These are phyloP conservation scores for Leptodactylus fuscus DNA, from an alignment of 2,113 vertebrate genomes.

Conservation along the genomic window DNA sequence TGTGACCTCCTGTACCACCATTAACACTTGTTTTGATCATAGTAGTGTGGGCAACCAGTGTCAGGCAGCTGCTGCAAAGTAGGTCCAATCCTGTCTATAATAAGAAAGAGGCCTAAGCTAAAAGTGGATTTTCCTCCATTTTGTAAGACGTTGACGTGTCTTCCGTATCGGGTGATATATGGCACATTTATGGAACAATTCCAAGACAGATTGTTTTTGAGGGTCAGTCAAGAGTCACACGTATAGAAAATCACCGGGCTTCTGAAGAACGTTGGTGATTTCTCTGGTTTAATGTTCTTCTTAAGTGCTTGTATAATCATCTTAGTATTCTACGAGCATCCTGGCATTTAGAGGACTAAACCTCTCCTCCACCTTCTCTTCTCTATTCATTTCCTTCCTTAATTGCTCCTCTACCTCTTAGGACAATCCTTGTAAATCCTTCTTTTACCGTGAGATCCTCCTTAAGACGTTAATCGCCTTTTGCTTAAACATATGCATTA, in stretches of 20 bases:
- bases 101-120: too few species aligned
- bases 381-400: constrained; percentile 1
- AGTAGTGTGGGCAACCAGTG: too few species aligned
- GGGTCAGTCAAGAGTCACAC: not conserved
- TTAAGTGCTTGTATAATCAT: not conserved
- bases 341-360: constrained; percentile 25
- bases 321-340: not conserved
- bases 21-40: too few species aligned
- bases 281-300: not conserved
- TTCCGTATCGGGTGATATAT: not conserved
- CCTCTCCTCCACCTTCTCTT: not conserved
- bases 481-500: constrained; percentile 25
- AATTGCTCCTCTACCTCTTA: constrained; percentile 38
- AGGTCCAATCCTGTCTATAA: not conserved
- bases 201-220: not conserved
- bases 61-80: not conserved
- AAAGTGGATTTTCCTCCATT: not conserved
- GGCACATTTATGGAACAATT: not conserved
- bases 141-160: not conserved
- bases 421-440: constrained; percentile 39
- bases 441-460: not conserved
- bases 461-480: constrained; percentile 34
- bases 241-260: not conserved
- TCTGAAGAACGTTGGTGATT: not conserved
- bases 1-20: too few species aligned